Conservation (phyloP, 2,113 vertebrate species). For the Hipposideros armiger region DNA sequence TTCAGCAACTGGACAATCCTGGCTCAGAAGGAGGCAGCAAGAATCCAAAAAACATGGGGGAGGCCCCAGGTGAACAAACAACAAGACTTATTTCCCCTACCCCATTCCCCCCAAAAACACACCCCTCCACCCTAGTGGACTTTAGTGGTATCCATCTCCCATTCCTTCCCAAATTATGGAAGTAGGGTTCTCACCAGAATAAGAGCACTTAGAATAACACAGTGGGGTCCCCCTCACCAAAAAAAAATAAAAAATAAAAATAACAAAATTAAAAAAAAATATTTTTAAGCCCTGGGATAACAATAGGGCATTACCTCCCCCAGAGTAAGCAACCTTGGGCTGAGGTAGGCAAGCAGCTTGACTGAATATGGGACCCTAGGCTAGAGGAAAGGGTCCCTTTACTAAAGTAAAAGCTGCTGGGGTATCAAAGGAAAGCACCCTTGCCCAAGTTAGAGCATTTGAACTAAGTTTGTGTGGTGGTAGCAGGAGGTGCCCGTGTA, state of each 20-base stretch:
- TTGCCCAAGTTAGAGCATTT: conserved; percentile 80
- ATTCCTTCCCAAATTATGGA: conserved; percentile 70
- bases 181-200: conserved; percentile 80
- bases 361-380: conserved; percentile 50
- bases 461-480: conserved; percentile 72
- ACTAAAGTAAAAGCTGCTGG: conserved; percentile 63
- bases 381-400: conserved; percentile 65
- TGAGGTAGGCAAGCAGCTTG: conserved; percentile 76
- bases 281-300: conserved; percentile 27
- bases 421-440: conserved; percentile 80
- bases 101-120: conserved; percentile 6
- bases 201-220: conserved; percentile 83
- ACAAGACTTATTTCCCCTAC: conserved; percentile 70
- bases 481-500: conserved; percentile 67
- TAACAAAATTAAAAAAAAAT: neutral
- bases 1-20: conserved; percentile 75
- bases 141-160: conserved; percentile 70
- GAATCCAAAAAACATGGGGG: conserved; percentile 61
- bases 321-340: conserved; percentile 77
- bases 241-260: neutral
- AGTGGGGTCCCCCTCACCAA: conserved; percentile 74
- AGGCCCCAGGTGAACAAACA: conserved; percentile 62
- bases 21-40: conserved; percentile 79
- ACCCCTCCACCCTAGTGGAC: conserved; percentile 69
- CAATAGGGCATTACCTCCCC: conserved; percentile 70